Evolutionary conservation across 2,113 vertebrate genomes (phyloP).

Genomic region (Acanthochromis polyacanthus): DNA sequence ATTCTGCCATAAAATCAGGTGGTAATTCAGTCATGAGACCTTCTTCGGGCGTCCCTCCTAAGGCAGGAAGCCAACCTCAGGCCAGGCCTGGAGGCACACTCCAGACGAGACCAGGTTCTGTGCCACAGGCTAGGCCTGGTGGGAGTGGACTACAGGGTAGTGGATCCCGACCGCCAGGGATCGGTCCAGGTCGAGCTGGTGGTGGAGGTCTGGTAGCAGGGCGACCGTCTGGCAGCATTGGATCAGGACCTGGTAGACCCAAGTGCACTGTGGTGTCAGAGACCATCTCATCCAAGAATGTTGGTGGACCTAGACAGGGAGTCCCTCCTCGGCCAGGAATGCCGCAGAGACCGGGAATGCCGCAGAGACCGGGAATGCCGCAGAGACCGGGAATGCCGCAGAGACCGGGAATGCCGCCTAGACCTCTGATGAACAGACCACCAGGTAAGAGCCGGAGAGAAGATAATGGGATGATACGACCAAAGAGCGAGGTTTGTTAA

Average conservation of each 20-base stretch:
- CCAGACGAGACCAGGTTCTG: conserved; percentile 42
- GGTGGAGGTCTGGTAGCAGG: conserved; percentile 53
- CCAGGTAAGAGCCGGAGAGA: conserved; percentile 67
- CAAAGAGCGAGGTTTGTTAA: neutral
- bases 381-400: conserved; percentile 76
- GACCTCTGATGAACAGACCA: conserved; percentile 83
- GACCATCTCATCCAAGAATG: conserved; percentile 96
- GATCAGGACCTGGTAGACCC: conserved; percentile 83
- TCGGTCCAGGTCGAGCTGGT: conserved; percentile 68
- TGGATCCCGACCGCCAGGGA: conserved; percentile 57
- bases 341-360: conserved; percentile 71
- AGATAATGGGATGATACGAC: neutral
- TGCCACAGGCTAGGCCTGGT: conserved; percentile 63
- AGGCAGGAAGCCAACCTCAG: conserved; percentile 53
- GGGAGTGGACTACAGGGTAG: conserved; percentile 43
- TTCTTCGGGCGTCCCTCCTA: conserved; percentile 45
- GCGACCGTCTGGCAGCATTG: conserved; percentile 66
- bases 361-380: conserved; percentile 78
- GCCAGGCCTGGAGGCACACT: conserved; percentile 48
- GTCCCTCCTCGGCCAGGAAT: conserved; percentile 65
- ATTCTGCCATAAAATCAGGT: conserved; percentile 55
- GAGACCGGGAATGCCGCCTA: conserved; percentile 31
- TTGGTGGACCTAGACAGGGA: conserved; percentile 76
- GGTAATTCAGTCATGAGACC: conserved; percentile 63
- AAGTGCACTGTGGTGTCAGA: conserved; percentile 96